Percentiles rank a stretch among this genome's conserved stretches.
phyloP scores from a whole-genome alignment of 2,797 vertebrate species.

The Poecilia velifera region DNA sequence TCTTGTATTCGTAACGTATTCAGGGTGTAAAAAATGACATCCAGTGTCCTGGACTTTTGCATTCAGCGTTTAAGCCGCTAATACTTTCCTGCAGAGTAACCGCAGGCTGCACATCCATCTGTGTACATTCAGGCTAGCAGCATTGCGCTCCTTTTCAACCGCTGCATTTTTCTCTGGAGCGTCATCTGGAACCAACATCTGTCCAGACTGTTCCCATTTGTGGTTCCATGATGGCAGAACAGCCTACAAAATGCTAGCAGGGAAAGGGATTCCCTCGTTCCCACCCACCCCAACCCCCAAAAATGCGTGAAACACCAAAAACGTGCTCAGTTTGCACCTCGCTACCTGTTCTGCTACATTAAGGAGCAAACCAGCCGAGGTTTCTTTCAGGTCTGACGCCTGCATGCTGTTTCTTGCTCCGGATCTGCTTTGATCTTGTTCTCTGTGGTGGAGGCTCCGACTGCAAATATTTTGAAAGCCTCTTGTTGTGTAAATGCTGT shows the following conservation, averaged over 20 bases:
- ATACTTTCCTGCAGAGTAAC: neutral
- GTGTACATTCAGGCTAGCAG: slow-evolving; percentile 3
- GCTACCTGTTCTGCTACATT: slow-evolving; percentile 2
- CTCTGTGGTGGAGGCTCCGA: neutral
- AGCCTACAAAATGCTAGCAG: neutral
- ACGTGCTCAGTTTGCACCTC: neutral
- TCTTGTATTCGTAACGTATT: neutral
- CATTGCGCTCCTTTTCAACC: slow-evolving; percentile 9
- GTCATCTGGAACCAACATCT: slow-evolving; percentile 9
- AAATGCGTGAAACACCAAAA: neutral
- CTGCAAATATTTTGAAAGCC: slow-evolving; percentile 9
- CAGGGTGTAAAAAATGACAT: neutral
- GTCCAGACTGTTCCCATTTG: slow-evolving; percentile 13
- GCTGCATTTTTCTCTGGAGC: neutral
- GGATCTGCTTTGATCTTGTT: neutral
- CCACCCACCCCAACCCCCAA: neutral
- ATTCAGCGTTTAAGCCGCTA: neutral
- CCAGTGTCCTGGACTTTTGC: neutral
- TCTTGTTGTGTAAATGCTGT: slow-evolving; percentile 16
- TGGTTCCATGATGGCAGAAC: slow-evolving; percentile 9
- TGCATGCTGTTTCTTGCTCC: neutral
- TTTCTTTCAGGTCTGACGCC: neutral
- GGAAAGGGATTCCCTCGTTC: neutral
- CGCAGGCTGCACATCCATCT: neutral
- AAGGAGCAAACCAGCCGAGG: neutral